phyloP scores from a whole-genome alignment of 2,113 vertebrate genomes.

The Dasypus novemcinctus region DNA sequence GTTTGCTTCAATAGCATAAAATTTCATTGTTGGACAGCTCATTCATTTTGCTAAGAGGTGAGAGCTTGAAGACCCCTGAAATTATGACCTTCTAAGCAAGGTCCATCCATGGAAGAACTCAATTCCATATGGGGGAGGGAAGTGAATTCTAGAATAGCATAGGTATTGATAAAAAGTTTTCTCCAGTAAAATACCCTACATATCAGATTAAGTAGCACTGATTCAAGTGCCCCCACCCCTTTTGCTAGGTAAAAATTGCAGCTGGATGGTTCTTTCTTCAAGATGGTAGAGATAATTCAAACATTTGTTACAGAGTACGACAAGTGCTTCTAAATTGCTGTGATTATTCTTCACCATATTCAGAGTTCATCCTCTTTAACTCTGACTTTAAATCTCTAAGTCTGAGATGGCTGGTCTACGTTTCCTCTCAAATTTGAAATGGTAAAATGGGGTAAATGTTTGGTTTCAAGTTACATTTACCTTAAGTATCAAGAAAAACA shows the following conservation, averaged over 20 bases:
- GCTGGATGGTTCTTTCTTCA: neutral
- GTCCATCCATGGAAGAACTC: neutral
- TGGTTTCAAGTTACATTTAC: neutral
- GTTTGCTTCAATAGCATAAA: too few relatives aligned
- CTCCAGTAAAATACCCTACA: neutral
- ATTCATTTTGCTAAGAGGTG: neutral
- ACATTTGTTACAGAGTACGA: neutral
- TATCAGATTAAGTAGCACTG: neutral
- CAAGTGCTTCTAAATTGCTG: neutral
- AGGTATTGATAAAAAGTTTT: neutral
- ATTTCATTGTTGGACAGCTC: neutral
- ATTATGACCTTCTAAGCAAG: neutral
- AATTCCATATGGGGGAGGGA: rapidly evolving
- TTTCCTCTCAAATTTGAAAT: neutral
- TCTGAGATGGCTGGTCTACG: neutral
- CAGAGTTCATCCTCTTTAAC: neutral
- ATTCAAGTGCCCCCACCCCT: neutral
- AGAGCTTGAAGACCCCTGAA: neutral
- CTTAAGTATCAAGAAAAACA: neutral
- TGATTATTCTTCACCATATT: neutral
- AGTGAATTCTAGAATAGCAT: neutral
- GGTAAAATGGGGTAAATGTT: too few relatives aligned
- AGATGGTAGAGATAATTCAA: neutral
- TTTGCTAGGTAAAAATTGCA: neutral
- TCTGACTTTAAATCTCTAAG: neutral